These are phyloP conservation scores for Caradrina clavipalpis DNA, from an alignment of 2,888 invertebrate species.

Conservation along the genomic window DNA sequence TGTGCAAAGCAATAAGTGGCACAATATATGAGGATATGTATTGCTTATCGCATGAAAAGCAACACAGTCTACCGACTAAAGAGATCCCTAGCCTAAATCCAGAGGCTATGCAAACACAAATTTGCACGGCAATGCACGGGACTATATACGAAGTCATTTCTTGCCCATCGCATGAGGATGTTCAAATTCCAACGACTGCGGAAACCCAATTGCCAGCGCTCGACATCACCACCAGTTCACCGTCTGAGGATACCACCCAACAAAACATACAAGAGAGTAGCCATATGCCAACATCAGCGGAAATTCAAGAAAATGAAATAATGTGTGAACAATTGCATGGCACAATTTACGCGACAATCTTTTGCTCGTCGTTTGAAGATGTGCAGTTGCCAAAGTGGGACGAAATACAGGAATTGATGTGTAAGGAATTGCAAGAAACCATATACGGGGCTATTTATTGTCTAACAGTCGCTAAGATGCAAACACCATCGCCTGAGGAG, in stretches of 20 bases:
- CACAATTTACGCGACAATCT: neutral
- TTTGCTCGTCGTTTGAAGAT: neutral
- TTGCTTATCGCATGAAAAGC: too few relatives aligned
- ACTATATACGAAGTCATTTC: conserved; percentile 8
- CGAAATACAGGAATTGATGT: conserved; percentile 18
- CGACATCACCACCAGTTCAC: neutral
- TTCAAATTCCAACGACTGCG: too few relatives aligned
- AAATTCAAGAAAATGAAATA: conserved; percentile 8
- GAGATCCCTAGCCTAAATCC: neutral
- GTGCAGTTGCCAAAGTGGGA: neutral
- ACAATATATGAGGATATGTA: neutral
- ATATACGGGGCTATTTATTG: conserved; percentile 23
- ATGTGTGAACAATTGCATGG: conserved; percentile 25
- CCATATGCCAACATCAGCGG: neutral
- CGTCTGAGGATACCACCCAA: neutral
- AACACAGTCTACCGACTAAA: neutral
- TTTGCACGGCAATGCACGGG: too few relatives aligned
- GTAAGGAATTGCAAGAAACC: conserved; percentile 17
- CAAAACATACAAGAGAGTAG: neutral
- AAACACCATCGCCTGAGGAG: neutral
- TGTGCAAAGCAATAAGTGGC: too few relatives aligned
- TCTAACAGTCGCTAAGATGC: neutral
- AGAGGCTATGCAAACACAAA: neutral
- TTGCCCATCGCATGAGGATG: conserved; percentile 5
- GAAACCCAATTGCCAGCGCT: neutral